Evolutionary conservation across 2,113 vertebrate genomes (phyloP).

Genomic region (Toxostoma redivivum): DNA sequence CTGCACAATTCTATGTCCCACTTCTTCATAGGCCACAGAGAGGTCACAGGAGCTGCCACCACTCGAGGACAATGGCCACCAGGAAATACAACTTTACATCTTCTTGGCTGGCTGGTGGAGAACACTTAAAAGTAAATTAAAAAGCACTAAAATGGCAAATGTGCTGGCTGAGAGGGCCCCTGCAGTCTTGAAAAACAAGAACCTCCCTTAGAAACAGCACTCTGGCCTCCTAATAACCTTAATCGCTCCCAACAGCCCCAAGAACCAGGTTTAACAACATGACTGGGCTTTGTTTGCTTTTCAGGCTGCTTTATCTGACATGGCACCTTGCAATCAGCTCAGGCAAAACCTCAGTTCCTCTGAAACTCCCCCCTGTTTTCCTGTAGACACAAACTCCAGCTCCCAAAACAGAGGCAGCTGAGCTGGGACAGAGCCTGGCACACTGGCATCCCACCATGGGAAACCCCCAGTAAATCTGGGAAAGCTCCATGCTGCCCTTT

Average conservation of each 20-base stretch:
- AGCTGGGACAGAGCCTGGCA: background rate
- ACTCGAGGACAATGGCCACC: background rate
- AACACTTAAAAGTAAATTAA: background rate
- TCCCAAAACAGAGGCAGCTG: background rate
- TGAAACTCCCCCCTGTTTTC: fast-evolving
- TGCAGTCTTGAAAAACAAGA: constrained; percentile 8
- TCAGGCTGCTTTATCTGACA: constrained; percentile 17
- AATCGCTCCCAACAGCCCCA: background rate
- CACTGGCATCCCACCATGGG: fast-evolving
- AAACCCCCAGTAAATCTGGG: background rate
- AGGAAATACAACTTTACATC: background rate
- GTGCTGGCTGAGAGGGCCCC: background rate
- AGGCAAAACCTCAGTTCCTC: background rate
- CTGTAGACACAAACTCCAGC: background rate
- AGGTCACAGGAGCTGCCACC: background rate
- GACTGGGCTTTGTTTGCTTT: background rate
- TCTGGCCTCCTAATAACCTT: constrained; percentile 6
- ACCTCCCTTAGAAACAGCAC: background rate
- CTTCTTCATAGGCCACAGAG: background rate
- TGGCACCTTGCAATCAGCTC: background rate
- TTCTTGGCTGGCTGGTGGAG: background rate
- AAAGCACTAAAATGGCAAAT: background rate
- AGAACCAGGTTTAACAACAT: background rate
- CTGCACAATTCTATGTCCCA: background rate
- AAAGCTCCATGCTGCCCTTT: background rate